Evolutionary conservation across 2,113 vertebrate species (phyloP).

Genomic region (Morphnarchus princeps): DNA sequence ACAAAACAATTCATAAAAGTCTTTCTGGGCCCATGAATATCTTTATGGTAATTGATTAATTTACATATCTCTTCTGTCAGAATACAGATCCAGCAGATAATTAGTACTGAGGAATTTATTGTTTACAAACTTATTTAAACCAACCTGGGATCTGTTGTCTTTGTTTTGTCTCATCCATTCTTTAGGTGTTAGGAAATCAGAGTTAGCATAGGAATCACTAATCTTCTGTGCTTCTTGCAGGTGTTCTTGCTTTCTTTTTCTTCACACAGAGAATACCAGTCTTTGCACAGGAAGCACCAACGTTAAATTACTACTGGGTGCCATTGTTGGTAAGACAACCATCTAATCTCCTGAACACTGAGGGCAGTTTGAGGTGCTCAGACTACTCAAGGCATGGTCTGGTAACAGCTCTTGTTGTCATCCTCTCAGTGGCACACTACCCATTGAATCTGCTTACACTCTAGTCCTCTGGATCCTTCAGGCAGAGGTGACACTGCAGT

Average conservation of each 20-base stretch:
- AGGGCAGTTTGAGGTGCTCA: background rate
- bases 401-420: background rate
- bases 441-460: background rate
- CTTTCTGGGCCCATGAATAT: background rate
- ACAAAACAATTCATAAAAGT: background rate
- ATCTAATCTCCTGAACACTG: background rate
- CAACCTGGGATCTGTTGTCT: background rate
- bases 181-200: background rate
- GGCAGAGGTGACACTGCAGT: background rate
- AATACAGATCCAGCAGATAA: background rate
- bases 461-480: background rate
- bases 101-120: background rate
- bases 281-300: conserved; percentile 80
- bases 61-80: background rate
- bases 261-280: conserved; percentile 85
- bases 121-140: background rate
- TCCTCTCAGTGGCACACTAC: background rate
- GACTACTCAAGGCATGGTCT: background rate
- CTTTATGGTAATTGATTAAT: background rate
- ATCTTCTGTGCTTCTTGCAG: conserved; percentile 68
- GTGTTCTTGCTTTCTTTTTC: conserved; percentile 89
- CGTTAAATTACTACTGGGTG: conserved; percentile 92
- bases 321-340: conserved; percentile 86
- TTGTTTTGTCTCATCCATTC: background rate
- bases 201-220: background rate